Conservation (phyloP, 2,888 invertebrate genomes). For the Drosophila quasianomalipes region DNA sequence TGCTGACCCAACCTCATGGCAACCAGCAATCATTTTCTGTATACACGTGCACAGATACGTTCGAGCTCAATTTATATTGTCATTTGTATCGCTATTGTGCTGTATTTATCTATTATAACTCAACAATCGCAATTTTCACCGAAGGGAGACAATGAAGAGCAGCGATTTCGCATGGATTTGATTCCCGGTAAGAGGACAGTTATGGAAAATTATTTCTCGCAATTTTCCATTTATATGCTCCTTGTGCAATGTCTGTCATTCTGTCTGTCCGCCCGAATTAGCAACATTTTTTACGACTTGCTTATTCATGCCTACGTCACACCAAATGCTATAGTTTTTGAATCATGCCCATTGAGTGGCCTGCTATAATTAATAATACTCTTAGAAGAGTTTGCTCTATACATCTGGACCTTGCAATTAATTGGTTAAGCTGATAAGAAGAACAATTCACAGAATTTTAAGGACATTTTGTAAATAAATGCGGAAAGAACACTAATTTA, state of each 20-base stretch:
- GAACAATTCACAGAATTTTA: background rate
- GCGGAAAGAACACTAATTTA: background rate
- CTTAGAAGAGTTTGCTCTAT: background rate
- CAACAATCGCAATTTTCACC: background rate
- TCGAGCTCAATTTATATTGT: slow-evolving; percentile 1
- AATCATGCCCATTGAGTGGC: background rate
- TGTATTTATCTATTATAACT: slow-evolving; percentile 3
- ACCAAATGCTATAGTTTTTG: background rate
- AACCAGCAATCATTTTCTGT: background rate
- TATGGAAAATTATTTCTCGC: background rate
- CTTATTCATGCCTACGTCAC: background rate
- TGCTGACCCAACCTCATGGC: background rate
- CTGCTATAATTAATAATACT: background rate
- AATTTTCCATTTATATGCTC: background rate
- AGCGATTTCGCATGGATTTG: background rate
- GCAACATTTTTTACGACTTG: background rate
- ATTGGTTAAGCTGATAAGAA: background rate
- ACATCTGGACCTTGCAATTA: background rate
- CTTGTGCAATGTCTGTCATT: background rate
- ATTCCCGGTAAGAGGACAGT: background rate
- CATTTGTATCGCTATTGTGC: slow-evolving; percentile 3
- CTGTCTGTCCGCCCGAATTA: background rate
- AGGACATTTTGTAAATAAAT: background rate
- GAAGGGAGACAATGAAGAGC: background rate
- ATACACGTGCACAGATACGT: background rate